Evolutionary conservation across 2,888 invertebrate species (phyloP), one percentile per base, ranked within the genome.

Genomic region (Myathropa florea): DNA sequence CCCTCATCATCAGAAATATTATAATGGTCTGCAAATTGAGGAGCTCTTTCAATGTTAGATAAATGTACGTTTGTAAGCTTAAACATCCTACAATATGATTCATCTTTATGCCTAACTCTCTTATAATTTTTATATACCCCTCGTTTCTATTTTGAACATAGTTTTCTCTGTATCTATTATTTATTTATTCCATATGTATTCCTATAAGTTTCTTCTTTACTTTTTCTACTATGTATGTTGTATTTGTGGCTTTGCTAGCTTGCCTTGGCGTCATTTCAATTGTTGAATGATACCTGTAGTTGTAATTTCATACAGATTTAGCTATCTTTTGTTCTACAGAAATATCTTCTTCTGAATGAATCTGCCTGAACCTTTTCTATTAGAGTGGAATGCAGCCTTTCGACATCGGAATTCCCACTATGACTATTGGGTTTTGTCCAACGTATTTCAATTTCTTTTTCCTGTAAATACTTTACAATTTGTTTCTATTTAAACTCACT

Each of bases 341-440:
- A n/a, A 30, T 28, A 57, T 30, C 30, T 70, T 57, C 57, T 30
- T 28, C 57, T 55, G n/a, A n/a, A n/a, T n/a, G n/a, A n/a, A 70
- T 55, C 57, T n/a, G 70, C 57, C 33, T 70, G 70, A 26, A 72
- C 46, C 14, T 63, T 46, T 61, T 72, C 61, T 14, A 39, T 72
- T 36, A 64, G 28, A 12, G 64, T 75, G 21, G 28, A 18, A 53
- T 65, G 59, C 12, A 65, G 26, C 21, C 60, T 46, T 46, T 61
- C 59, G 36, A n/a, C 36, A 39, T 39, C 36, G n/a, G 14, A 14
- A 39, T 39, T 39, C 3, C 14, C 14, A n/a, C 6, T 71, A 46
- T 60, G 39, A 46, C 60, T 61, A 23, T 71, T 71, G 12, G 71
- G 39, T 39, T n/a, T 70, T 70, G 36, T 23, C 36, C 63, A 63